Base-by-base conservation (phyloP, 2,113 vertebrate genomes). In the Thomomys bottae region DNA sequence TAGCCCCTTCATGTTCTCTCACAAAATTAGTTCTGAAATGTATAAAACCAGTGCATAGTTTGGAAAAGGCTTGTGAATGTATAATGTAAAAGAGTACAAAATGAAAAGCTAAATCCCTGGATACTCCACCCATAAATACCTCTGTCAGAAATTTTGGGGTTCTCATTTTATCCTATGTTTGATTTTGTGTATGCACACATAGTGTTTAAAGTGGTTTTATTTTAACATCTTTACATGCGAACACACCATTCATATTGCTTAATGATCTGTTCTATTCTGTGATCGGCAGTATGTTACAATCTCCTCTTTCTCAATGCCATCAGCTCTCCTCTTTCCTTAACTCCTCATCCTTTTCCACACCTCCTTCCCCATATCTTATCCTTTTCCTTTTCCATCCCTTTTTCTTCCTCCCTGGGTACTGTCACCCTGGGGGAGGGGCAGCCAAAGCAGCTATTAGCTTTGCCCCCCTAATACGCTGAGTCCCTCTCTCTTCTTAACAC, bases 401-500 rank as follows among this genome's bases (percentile, higher is more conserved):
- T 68, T 68, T 79, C 87, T 80, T 89, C 68, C 82, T 94, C 64
- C 92, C 57, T 72, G 45, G 67, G n/a, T 68, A 34, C 90, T 87
- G 76, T 2, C 67, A 90, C 72, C 38, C 84, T 57, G 68, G 40
- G 68, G 96, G 90, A 94, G 68, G 96, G 72, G 88, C 68, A 84
- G 64, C 38, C 61, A 40, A 71, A 94, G 92, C 95, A 75, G 88
- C 96, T 97, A 75, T 97, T 97, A 96, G 96, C 93, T 96, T 92
- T 90, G 90, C 96, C 93, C 96, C 79, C 78, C 92, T 95, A 96
- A 97, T 96, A 94, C 96, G 90, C 92, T 94, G 93, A 95, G 93
- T 95, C 93, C 84, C 68, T 75, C 90, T 92, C 2, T 78, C 96
- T 95, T 97, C 95, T 96, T 97, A 98, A 96, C 97, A 97, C 97